A percentile compares a stretch with the other conserved stretches of the same genome.
Conservation (phyloP, 2,888 invertebrate species). For the Ashinkailepas kermadecensis region DNA sequence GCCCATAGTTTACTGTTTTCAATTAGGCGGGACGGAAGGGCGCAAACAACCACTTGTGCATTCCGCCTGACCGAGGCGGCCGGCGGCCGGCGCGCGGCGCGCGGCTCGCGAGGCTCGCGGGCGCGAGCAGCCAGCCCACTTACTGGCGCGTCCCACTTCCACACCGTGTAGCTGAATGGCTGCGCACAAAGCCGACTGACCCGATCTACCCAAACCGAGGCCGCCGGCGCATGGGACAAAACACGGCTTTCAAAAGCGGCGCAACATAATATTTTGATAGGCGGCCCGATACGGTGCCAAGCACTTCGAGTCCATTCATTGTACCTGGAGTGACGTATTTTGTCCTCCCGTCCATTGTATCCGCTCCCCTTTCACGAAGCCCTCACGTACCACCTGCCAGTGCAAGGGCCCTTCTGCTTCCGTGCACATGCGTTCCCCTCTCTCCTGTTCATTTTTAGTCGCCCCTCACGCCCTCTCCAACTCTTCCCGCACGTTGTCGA, state of each 20-base stretch:
- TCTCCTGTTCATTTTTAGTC: not conserved
- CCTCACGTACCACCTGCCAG: constrained; percentile 12
- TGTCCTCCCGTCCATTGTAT: not conserved
- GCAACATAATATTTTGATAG: constrained; percentile 18
- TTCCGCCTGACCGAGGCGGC: not conserved
- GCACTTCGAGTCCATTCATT: not conserved
- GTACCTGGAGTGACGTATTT: not conserved
- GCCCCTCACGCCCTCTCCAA: not conserved
- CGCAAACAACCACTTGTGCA: not conserved
- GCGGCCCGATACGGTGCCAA: not conserved
- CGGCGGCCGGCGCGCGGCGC: not conserved
- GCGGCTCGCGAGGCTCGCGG: not conserved
- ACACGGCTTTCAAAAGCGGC: constrained; percentile 3
- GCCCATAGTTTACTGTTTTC: constrained; percentile 4
- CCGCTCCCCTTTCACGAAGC: not conserved
- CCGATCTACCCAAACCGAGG: not conserved
- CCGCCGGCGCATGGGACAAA: not conserved
- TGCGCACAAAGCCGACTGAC: not conserved
- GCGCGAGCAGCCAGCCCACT: constrained; percentile 5
- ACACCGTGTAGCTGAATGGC: not conserved
- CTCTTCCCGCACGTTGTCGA: too few relatives aligned
- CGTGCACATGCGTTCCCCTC: not conserved
- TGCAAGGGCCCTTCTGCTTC: not conserved
- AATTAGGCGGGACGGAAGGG: not conserved
- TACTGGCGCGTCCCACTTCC: not conserved